phyloP scores from a whole-genome alignment of 2,888 invertebrate genomes.

The Carabus problematicus region DNA sequence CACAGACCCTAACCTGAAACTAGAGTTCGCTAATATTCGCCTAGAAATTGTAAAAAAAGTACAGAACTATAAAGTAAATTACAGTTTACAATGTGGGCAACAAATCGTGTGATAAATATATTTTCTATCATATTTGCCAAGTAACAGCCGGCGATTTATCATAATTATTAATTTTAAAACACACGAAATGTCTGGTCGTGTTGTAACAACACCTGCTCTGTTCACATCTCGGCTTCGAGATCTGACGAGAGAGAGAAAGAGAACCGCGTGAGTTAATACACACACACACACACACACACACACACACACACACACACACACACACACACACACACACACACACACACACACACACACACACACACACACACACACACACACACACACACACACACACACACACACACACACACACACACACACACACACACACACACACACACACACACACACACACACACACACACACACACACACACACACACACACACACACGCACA shows the following conservation, averaged over 20 bases:
- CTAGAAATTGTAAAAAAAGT: no score
- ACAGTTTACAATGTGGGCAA: no score
- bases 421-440: slow-evolving; percentile 9
- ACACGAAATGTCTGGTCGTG: slow-evolving; percentile 25
- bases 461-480: slow-evolving; percentile 9
- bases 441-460: slow-evolving; percentile 9
- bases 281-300: slow-evolving; percentile 10
- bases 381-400: slow-evolving; percentile 11
- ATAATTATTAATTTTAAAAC: slow-evolving; percentile 33
- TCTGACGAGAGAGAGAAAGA: no score
- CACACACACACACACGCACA: slow-evolving; percentile 7
- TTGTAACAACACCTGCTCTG: slow-evolving; percentile 27
- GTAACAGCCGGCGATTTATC: slow-evolving; percentile 17
- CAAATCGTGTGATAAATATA: no score
- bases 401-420: slow-evolving; percentile 9
- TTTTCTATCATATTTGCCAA: no score
- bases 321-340: slow-evolving; percentile 9
- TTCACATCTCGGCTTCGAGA: no score
- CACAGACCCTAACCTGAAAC: no score
- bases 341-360: slow-evolving; percentile 9
- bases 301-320: slow-evolving; percentile 7
- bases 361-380: slow-evolving; percentile 9
- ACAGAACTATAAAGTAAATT: no score
- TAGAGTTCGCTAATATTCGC: no score
- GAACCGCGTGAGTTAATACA: not conserved